phyloP scores from a whole-genome alignment of 2,113 vertebrate species.

The Monarcha castaneiventris region DNA sequence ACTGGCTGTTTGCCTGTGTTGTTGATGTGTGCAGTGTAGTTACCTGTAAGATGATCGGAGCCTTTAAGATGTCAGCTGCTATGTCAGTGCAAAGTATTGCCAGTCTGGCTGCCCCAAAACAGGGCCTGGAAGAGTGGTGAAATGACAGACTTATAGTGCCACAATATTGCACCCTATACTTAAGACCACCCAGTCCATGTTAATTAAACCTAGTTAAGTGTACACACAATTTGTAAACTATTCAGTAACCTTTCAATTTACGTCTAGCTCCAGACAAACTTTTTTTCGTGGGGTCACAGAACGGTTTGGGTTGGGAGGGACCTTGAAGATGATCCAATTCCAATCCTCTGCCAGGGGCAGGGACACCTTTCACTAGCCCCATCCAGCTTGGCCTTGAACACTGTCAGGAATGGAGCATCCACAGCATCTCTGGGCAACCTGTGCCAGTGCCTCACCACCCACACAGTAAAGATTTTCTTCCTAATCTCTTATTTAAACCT shows the following conservation, averaged over 20 bases:
- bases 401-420: not conserved
- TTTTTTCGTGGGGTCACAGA: not conserved
- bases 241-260: not conserved
- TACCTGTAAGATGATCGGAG: not conserved
- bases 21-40: not conserved
- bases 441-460: not conserved
- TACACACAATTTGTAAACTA: not conserved
- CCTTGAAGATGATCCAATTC: not conserved
- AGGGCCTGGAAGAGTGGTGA: not conserved
- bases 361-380: not conserved
- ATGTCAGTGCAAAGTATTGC: fast-evolving
- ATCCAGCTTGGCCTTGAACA: too few species aligned
- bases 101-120: not conserved
- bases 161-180: not conserved
- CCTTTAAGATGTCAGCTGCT: not conserved
- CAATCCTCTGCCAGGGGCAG: not conserved
- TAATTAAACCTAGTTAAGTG: not conserved
- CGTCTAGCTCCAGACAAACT: not conserved
- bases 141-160: not conserved
- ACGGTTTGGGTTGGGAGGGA: not conserved
- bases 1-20: fast-evolving
- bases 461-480: not conserved
- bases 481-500: not conserved
- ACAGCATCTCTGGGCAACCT: not conserved
- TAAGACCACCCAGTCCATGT: fast-evolving